Evolutionary conservation across 2,797 vertebrate genomes (phyloP), one percentile per base, ranked within the genome.

Genomic region (Urocyon cinereoargenteus): DNA sequence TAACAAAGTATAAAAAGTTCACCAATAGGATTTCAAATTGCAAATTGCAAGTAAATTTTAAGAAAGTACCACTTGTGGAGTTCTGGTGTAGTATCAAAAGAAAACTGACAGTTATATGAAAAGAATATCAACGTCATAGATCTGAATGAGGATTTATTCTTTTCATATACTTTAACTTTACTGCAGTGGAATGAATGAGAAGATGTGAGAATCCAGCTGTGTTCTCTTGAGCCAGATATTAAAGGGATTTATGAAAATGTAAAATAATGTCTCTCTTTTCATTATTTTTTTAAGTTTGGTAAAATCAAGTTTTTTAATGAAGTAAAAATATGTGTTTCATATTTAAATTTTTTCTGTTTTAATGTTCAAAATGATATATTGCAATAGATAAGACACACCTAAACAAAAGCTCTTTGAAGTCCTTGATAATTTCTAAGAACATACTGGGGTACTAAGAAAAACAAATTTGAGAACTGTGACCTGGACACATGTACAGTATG

Each of bases 201-300:
- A 93, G 6, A 53, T 36, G 11, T 81, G 31, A 78, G 61, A 88
- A 77, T 51, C 57, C 26, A 82, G 19, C 16, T 87, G 0, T 34
- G 34, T 92, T 82, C 78, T 49, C 31, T 31, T 49, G 51, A 62
- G 57, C 34, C 31, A 68, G 18, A 59, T 40, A 73, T 45, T 31
- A 91, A 59, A 79, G 34, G 51, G 8, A 93, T 55, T 64, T 92
- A 6, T 57, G 28, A 90, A 95, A 86, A 83, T 78, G 21, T 73
- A 86, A 85, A 70, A 51, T 79, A 83, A 85, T 34, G 28, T 34
- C 6, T 68, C 26, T 90, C 2, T 73, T 86, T 70, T 34, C 24
- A 59, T 57, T 59, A 86, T 16, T 66, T 94, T 93, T 78, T 57
- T 66, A 79, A 15, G 6, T 86, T 73, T 79, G 24, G 26, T 34